Evolutionary conservation across 2,113 vertebrate genomes (phyloP), one percentile per base, ranked within the genome.

Genomic region (Elachura formosa): DNA sequence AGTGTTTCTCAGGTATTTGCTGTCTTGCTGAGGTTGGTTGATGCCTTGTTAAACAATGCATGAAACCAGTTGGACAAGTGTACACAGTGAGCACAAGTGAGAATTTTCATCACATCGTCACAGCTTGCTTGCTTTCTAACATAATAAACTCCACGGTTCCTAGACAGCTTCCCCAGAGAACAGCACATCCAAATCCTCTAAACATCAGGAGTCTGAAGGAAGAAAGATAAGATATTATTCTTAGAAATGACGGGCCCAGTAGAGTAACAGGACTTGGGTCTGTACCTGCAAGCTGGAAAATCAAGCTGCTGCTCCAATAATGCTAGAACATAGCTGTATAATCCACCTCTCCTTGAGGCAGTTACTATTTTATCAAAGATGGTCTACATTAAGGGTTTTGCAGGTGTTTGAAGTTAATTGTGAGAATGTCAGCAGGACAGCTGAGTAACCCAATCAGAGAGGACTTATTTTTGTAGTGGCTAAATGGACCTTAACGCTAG

Each of bases 221-320:
- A 91, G 46, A 74, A 96, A 89, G 61, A 74, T 71, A 96, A 90
- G 26, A 10, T 83, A 34, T 83, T 95, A 68, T 68, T 95, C 25
- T 68, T 63, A 52, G 93, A 95, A 89, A 40, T 66, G 17, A 80
- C 66, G 9, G 11, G 10, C 4, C 33, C 33, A 21, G 21, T 25
- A 25, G 52, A 61, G 33, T 40, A 80, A 36, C 18, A 55, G n/a
- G 80, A 75, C 38, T 67, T 94, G 19, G 12, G 23, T 91, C 13
- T 48, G 41, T 11, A 26, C 52, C 62, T 88, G 58, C 46, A 59
- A 87, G n/a, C 38, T 80, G 62, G 85, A 93, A 68, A 87, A 88
- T 64, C 73, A 62, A 91, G 85, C 12, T 91, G 46, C 75, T 95
- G 49, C 51, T 62, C 49, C 91, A 79, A 73, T 14, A 72, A 48